Conservation (phyloP, 2,797 vertebrate genomes). For the Xenops minutus region DNA sequence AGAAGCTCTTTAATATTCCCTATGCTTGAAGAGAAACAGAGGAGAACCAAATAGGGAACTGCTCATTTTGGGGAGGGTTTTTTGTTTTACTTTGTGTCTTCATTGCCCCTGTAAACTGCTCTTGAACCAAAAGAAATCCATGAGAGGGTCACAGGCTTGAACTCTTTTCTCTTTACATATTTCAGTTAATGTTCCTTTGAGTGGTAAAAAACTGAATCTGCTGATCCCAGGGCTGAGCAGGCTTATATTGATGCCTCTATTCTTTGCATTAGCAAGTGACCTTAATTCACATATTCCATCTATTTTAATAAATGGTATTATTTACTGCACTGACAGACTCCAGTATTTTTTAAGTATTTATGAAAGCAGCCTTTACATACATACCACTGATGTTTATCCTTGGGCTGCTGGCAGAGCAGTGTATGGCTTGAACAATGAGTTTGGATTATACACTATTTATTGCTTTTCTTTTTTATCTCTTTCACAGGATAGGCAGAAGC, state of each 20-base stretch:
- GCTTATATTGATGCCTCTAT: background rate
- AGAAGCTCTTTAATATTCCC: background rate
- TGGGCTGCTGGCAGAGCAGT: background rate
- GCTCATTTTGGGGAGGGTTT: background rate
- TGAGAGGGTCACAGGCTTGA: background rate
- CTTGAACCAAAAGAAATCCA: background rate
- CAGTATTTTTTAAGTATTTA: background rate
- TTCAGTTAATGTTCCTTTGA: background rate
- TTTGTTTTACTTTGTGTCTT: background rate
- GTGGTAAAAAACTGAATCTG: background rate
- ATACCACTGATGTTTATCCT: background rate
- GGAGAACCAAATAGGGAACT: background rate
- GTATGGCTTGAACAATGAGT: slow-evolving; percentile 18
- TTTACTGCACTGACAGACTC: background rate
- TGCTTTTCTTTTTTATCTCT: slow-evolving; percentile 36
- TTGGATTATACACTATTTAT: slow-evolving; percentile 26
- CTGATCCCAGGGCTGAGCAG: background rate
- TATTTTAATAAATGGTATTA: slow-evolving; percentile 22
- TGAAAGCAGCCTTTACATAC: background rate
- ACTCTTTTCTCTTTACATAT: background rate
- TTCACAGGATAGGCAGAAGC: slow-evolving; percentile 2
- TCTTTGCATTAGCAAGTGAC: background rate
- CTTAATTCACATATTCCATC: slow-evolving; percentile 7
- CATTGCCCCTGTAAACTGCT: background rate
- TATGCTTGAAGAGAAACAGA: background rate